A percentile compares a stretch with the other conserved stretches of the same genome.
phyloP scores from a whole-genome alignment of 1,140 invertebrate species.

The Drosophila santomea region DNA sequence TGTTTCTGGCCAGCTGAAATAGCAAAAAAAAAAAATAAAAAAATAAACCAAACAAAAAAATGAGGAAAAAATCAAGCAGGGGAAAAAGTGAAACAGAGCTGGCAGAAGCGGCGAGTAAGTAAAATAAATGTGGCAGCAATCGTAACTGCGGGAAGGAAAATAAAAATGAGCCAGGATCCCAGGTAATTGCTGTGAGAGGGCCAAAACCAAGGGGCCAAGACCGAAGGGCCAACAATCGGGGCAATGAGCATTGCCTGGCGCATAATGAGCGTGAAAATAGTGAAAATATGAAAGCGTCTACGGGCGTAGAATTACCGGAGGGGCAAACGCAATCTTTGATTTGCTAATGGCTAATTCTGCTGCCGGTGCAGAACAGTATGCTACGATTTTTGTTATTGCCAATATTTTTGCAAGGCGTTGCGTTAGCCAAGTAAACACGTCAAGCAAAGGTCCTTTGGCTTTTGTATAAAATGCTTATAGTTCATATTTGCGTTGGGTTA shows the following conservation, averaged over 20 bases:
- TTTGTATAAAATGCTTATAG: too few relatives aligned
- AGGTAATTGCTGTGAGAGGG: slow-evolving; percentile 76
- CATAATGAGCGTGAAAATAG: slow-evolving; percentile 82
- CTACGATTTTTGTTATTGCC: slow-evolving; percentile 16
- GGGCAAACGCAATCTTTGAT: slow-evolving; percentile 52
- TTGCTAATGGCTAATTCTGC: slow-evolving; percentile 49
- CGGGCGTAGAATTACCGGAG: slow-evolving; percentile 21
- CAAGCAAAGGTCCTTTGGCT: too few relatives aligned
- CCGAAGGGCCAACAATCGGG: slow-evolving; percentile 22
- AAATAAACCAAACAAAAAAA: slow-evolving; percentile 8
- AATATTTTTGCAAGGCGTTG: slow-evolving; percentile 1
- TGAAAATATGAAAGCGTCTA: slow-evolving; percentile 72
- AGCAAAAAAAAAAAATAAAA: slow-evolving; percentile 29
- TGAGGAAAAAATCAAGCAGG: neutral
- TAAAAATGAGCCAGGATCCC: slow-evolving; percentile 56
- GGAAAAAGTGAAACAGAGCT: slow-evolving; percentile 12
- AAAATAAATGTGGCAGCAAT: slow-evolving; percentile 65
- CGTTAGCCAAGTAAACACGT: neutral
- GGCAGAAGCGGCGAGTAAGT: slow-evolving; percentile 56
- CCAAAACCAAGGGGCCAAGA: slow-evolving; percentile 3
- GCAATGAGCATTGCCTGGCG: slow-evolving; percentile 55
- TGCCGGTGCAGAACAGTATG: slow-evolving; percentile 28
- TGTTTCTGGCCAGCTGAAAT: slow-evolving; percentile 67
- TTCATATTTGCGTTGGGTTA: too few relatives aligned
- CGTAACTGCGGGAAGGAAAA: slow-evolving; percentile 42